Evolutionary conservation across 2,888 invertebrate species (phyloP).

Genomic region (Steinernema carpocapsae): DNA sequence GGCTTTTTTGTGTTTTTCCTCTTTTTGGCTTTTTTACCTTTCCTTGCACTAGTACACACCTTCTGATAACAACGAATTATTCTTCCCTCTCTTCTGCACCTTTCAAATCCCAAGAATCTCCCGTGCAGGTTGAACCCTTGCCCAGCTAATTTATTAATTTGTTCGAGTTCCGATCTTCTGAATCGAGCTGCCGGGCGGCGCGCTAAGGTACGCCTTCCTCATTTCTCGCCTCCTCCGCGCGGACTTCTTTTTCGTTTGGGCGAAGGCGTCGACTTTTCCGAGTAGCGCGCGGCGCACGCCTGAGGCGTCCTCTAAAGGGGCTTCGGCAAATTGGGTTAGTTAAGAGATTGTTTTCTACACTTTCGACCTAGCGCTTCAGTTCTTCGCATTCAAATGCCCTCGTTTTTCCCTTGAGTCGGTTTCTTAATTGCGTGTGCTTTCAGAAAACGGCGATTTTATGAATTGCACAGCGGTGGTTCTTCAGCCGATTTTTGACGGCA

Average conservation of each 20-base stretch:
- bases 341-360: conserved; percentile 20
- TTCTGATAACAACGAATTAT: background rate
- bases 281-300: too few species aligned
- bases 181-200: background rate
- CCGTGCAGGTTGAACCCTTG: background rate
- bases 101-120: background rate
- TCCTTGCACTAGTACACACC: background rate
- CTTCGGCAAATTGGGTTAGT: conserved; percentile 21
- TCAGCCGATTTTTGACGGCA: conserved; percentile 19
- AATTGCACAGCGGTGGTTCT: conserved; percentile 19
- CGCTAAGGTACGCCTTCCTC: background rate
- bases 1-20: too few species aligned
- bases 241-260: too few species aligned
- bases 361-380: too few species aligned
- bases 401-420: background rate
- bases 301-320: background rate
- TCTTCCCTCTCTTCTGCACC: background rate
- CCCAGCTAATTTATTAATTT: too few species aligned
- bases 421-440: background rate
- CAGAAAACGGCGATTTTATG: background rate
- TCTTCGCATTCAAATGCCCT: background rate
- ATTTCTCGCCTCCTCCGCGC: too few species aligned
- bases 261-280: too few species aligned
- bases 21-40: too few species aligned
- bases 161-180: background rate